A percentile compares a stretch with the other conserved stretches of the same genome.
These are phyloP conservation scores for Nemoura dubitans DNA, from an alignment of 2,888 invertebrate species.

Conservation along the genomic window DNA sequence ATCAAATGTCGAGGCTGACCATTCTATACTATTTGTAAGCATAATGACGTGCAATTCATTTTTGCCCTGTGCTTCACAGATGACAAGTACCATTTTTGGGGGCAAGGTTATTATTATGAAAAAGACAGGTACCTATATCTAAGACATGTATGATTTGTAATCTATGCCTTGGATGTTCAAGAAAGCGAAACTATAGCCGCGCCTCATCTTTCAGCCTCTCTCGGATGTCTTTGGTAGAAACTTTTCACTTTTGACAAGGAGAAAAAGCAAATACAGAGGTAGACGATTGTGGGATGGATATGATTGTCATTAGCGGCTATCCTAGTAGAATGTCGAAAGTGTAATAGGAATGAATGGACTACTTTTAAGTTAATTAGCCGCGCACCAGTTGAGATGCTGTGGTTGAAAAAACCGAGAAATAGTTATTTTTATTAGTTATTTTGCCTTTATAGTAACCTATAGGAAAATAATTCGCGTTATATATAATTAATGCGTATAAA, in stretches of 20 bases:
- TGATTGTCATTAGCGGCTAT: neutral
- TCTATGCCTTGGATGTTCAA: neutral
- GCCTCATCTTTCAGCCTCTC: neutral
- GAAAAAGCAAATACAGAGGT: neutral
- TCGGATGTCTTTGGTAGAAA: neutral
- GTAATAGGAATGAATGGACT: neutral
- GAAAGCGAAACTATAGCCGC: neutral
- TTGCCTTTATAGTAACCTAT: no score
- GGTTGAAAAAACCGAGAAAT: no score
- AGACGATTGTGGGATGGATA: neutral
- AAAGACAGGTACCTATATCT: neutral
- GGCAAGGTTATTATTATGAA: neutral
- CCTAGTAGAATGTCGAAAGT: neutral
- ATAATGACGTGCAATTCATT: neutral
- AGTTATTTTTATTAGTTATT: no score
- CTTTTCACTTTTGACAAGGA: conserved; percentile 1
- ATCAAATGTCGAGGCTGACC: neutral
- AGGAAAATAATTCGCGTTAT: no score
- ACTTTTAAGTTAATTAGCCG: neutral
- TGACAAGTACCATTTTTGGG: conserved; percentile 3
- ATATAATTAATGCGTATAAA: no score
- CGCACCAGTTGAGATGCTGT: neutral
- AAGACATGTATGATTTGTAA: neutral
- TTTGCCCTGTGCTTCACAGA: neutral
- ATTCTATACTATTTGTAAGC: neutral